Evolutionary conservation across 2,888 invertebrate genomes (phyloP).

Genomic region (Crocallis elinguaria): DNA sequence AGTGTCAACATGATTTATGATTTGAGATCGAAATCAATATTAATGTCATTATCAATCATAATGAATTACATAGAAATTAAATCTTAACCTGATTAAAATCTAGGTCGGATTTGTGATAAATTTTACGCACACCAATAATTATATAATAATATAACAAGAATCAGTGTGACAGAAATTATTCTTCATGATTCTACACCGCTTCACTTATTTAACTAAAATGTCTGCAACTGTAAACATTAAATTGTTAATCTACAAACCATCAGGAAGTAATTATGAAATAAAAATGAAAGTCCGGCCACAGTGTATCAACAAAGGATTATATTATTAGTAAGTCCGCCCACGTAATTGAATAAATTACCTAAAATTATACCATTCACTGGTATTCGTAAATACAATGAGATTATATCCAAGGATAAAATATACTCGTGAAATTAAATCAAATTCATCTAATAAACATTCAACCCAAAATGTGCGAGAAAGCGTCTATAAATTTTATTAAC

Average conservation of each 20-base stretch:
- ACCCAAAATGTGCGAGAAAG: conserved; percentile 34
- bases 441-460: conserved; percentile 9
- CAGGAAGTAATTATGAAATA: neutral
- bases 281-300: conserved; percentile 18
- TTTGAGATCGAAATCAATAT: conserved; percentile 56
- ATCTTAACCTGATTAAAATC: conserved; percentile 23
- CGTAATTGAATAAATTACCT: conserved; percentile 36
- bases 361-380: conserved; percentile 33
- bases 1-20: conserved; percentile 56
- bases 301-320: conserved; percentile 36
- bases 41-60: conserved; percentile 57
- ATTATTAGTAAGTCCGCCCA: conserved; percentile 33
- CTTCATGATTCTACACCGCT: neutral
- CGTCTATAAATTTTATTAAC: conserved; percentile 34
- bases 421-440: conserved; percentile 30
- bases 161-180: neutral
- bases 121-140: neutral
- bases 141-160: neutral
- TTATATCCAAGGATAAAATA: conserved; percentile 30
- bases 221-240: too few species aligned
- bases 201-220: neutral
- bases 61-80: conserved; percentile 36
- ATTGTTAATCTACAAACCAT: neutral
- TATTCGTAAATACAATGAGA: conserved; percentile 24
- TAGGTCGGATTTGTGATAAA: conserved; percentile 12